Percentiles rank a stretch among this genome's conserved stretches.
Conservation (phyloP, 2,797 vertebrate genomes). For the Spinibarbus caldwelli region DNA sequence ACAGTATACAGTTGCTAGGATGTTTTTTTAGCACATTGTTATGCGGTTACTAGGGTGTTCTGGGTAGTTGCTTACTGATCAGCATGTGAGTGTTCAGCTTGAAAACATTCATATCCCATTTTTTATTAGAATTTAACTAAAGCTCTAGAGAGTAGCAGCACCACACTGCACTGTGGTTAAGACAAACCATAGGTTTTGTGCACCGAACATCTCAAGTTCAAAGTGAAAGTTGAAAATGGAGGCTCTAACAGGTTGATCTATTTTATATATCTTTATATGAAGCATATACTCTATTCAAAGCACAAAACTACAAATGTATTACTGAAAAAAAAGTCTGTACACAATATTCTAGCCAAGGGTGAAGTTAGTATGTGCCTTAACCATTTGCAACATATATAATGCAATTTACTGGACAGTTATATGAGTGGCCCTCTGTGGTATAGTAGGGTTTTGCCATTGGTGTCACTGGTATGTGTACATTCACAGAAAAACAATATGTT, state of each 20-base stretch:
- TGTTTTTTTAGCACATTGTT: background rate
- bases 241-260: too few relatives aligned
- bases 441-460: too few relatives aligned
- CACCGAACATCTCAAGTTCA: too few relatives aligned
- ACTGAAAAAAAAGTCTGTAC: background rate
- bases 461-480: background rate
- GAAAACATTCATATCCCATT: background rate
- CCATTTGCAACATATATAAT: background rate
- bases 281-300: background rate
- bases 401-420: background rate
- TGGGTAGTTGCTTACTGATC: background rate
- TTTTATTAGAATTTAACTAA: background rate
- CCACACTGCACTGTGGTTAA: background rate
- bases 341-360: background rate
- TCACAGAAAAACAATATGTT: background rate
- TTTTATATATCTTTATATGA: background rate
- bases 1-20: too few relatives aligned
- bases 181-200: too few relatives aligned
- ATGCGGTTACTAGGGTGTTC: background rate
- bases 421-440: background rate
- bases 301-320: background rate
- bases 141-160: background rate
- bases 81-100: background rate
- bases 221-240: too few relatives aligned
- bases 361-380: background rate